phyloP scores from a whole-genome alignment of 2,888 invertebrate genomes.

The Drepana falcataria region DNA sequence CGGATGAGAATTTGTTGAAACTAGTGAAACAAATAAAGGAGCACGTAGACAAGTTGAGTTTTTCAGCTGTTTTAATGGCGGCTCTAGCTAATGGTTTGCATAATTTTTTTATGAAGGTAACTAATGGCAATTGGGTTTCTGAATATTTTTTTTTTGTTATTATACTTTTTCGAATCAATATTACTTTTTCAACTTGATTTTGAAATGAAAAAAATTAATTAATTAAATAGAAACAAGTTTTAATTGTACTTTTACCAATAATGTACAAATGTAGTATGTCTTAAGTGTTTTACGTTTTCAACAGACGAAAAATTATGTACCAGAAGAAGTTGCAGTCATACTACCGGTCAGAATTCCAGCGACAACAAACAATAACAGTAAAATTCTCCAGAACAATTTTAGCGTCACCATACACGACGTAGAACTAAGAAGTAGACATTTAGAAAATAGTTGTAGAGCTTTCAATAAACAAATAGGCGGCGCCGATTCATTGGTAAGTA shows the following conservation, averaged over 20 bases:
- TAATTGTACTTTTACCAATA: no score
- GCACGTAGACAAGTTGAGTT: conserved; percentile 41
- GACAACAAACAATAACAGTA: conserved; percentile 16
- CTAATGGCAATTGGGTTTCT: background rate
- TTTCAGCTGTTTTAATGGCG: conserved; percentile 66
- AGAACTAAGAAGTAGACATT: conserved; percentile 39
- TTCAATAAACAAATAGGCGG: conserved; percentile 48
- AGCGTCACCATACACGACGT: conserved; percentile 68
- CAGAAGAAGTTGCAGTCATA: conserved; percentile 46
- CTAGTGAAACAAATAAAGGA: conserved; percentile 52
- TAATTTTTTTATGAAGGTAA: conserved; percentile 57
- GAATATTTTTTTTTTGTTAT: no score
- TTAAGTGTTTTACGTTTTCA: conserved; percentile 11
- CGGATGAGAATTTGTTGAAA: conserved; percentile 46
- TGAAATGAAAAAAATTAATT: no score
- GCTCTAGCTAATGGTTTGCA: conserved; percentile 68
- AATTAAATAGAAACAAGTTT: no score
- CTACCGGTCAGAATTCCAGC: conserved; percentile 44
- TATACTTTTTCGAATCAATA: no score
- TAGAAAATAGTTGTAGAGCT: conserved; percentile 40
- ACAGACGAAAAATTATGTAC: conserved; percentile 37
- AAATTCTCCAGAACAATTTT: conserved; percentile 62
- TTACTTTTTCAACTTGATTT: no score
- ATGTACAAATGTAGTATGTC: no score
- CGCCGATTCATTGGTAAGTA: conserved; percentile 62